Evolutionary conservation across 2,797 vertebrate species (phyloP).

Genomic region (Amazona finschi): DNA sequence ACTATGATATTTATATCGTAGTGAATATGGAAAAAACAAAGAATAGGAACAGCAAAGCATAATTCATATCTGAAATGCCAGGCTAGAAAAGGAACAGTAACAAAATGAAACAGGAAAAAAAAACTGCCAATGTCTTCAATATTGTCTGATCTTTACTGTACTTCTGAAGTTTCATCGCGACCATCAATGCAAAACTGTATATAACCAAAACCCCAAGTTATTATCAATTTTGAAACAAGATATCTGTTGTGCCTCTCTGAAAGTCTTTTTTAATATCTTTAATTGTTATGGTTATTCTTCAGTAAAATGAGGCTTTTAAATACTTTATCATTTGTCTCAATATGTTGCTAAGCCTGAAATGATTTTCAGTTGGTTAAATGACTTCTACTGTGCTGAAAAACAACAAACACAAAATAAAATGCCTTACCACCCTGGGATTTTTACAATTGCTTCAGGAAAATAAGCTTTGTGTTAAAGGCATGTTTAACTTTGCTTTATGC

Average conservation of each 20-base stretch:
- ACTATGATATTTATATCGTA: neutral
- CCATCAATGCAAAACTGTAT: neutral
- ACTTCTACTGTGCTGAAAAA: neutral
- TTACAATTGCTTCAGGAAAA: neutral
- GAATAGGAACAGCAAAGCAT: neutral
- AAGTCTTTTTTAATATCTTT: neutral
- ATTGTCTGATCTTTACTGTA: neutral
- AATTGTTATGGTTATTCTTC: neutral
- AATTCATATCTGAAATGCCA: neutral
- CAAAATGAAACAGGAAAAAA: neutral
- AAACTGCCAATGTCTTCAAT: neutral
- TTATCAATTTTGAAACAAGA: neutral
- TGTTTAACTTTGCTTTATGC: neutral
- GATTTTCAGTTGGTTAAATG: neutral
- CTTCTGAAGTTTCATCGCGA: neutral
- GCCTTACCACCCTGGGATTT: neutral
- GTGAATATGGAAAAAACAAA: neutral
- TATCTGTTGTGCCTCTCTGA: neutral
- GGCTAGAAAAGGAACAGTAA: neutral
- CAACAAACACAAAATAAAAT: neutral
- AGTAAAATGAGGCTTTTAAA: conserved; percentile 21
- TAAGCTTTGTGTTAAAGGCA: neutral
- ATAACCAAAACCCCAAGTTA: neutral
- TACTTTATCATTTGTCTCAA: conserved; percentile 8
- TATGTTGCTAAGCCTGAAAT: neutral